Base-by-base conservation (phyloP, 2,113 vertebrate species). In the Pionites leucogaster region DNA sequence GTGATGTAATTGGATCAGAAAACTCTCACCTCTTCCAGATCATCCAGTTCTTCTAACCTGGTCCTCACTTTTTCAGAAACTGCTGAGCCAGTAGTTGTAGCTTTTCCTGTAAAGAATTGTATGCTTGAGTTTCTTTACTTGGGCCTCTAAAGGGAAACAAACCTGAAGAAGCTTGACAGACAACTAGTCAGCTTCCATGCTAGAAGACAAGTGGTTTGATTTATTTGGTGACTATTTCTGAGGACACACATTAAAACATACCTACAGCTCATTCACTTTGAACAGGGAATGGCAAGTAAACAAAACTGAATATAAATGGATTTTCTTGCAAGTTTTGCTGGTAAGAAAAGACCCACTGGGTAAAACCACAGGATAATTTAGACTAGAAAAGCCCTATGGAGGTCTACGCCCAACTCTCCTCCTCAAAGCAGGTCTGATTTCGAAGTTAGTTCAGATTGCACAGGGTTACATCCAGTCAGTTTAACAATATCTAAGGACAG, bases 1-100 rank as follows among this genome's bases (percentile, higher is more conserved):
- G 25, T 39, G 17, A 55, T 35, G 11, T 44, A 46, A 49, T 13
- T 39, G 28, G 16, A 49, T 20, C 39, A 50, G 46, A 76, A 35
- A 33, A 29, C 24, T 28, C 28, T 90, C 92, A 99, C 99, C 98
- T 99, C 99, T 97, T 99, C 99, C 64, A 99, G 98, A 96, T 99
- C 99, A 86, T 99, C 99, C 93, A 99, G 97, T 83, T 99, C 99
- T 97, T 99, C 99, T 93, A 99, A 97, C 25, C 99, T 98, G 39
- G 98, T 99, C 59, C 99, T 98, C 60, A 99, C 99, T 96, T 99
- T 99, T 97, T 99, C 99, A 6, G 99, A 99, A 96, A 99, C 99
- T 10, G 99, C 98, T 1, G 99, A 98, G 37, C 98, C 98, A 17
- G 98, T 83, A 29, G 98, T 97, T 33, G 97, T 92, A 7, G 98